phyloP scores from a whole-genome alignment of 1,140 invertebrate genomes.

The Dendroctonus ponderosae region DNA sequence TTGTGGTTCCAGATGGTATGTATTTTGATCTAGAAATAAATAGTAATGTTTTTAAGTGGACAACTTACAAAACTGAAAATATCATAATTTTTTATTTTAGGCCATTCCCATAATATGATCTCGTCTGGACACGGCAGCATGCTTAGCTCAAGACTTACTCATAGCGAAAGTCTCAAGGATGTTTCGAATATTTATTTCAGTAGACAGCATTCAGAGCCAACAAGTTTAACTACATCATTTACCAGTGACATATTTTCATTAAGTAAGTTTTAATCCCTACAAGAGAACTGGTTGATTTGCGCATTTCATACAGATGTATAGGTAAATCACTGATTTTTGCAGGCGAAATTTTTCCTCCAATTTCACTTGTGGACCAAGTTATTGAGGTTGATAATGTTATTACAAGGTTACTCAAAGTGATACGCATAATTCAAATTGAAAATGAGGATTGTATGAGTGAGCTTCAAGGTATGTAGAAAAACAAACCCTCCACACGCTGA shows the following conservation, averaged over 20 bases:
- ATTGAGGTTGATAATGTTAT: conserved; percentile 73
- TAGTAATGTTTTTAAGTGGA: neutral
- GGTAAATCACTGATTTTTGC: conserved; percentile 12
- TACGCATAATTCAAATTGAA: conserved; percentile 68
- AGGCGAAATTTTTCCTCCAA: conserved; percentile 46
- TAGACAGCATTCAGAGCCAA: conserved; percentile 60
- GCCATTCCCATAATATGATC: conserved; percentile 67
- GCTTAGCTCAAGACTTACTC: conserved; percentile 43
- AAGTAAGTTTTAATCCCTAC: conserved; percentile 38
- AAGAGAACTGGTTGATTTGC: conserved; percentile 14
- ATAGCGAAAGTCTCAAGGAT: conserved; percentile 64
- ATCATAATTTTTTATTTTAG: conserved; percentile 4
- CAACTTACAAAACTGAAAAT: neutral
- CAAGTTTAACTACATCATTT: conserved; percentile 44
- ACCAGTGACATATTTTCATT: conserved; percentile 52
- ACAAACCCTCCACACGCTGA: neutral
- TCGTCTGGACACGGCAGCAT: conserved; percentile 55
- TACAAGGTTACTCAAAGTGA: conserved; percentile 69
- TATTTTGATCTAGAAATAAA: neutral
- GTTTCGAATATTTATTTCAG: conserved; percentile 64
- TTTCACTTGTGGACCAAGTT: conserved; percentile 67
- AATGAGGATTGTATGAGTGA: conserved; percentile 66
- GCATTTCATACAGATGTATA: conserved; percentile 29
- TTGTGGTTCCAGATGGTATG: conserved; percentile 58
- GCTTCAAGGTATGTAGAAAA: conserved; percentile 48